These are phyloP conservation scores for Petrophora chlorosata DNA, from an alignment of 2,888 invertebrate species.

Conservation along the genomic window DNA sequence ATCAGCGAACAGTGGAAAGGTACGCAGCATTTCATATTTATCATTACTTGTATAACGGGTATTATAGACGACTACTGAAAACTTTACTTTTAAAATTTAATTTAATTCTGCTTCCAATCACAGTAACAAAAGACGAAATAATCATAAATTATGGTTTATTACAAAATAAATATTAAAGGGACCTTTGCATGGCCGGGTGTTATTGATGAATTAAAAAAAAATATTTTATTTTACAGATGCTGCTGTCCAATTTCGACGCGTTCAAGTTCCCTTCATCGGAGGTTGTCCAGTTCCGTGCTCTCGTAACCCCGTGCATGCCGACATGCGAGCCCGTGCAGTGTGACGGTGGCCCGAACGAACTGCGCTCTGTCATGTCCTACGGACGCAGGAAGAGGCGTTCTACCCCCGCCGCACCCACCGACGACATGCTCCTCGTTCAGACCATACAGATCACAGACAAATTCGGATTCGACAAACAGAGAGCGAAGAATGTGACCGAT, in stretches of 20 bases:
- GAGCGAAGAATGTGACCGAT: conserved; percentile 85
- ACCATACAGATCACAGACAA: conserved; percentile 97
- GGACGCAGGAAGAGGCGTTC: conserved; percentile 92
- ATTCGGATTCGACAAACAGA: conserved; percentile 91
- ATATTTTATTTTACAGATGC: conserved; percentile 83
- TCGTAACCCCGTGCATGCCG: conserved; percentile 97
- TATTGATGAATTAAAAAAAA: too few relatives aligned
- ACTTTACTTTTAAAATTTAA: too few relatives aligned
- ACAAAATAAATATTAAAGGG: background rate
- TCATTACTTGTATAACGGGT: too few relatives aligned
- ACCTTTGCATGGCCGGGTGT: too few relatives aligned
- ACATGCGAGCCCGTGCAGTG: conserved; percentile 96
- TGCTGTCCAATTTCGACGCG: conserved; percentile 96
- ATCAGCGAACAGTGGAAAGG: conserved; percentile 91
- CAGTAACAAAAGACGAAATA: background rate
- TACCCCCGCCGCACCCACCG: conserved; percentile 83
- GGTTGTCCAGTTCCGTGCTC: conserved; percentile 96
- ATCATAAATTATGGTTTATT: background rate
- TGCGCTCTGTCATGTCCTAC: conserved; percentile 92
- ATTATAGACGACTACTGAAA: too few relatives aligned
- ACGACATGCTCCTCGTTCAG: conserved; percentile 94
- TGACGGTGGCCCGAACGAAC: conserved; percentile 92
- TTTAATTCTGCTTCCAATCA: too few relatives aligned
- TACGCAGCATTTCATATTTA: conserved; percentile 59
- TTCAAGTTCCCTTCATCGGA: conserved; percentile 98